A percentile compares a stretch with the other conserved stretches of the same genome.
phyloP scores from a whole-genome alignment of 2,888 invertebrate species.

The Cynaeus angustus region DNA sequence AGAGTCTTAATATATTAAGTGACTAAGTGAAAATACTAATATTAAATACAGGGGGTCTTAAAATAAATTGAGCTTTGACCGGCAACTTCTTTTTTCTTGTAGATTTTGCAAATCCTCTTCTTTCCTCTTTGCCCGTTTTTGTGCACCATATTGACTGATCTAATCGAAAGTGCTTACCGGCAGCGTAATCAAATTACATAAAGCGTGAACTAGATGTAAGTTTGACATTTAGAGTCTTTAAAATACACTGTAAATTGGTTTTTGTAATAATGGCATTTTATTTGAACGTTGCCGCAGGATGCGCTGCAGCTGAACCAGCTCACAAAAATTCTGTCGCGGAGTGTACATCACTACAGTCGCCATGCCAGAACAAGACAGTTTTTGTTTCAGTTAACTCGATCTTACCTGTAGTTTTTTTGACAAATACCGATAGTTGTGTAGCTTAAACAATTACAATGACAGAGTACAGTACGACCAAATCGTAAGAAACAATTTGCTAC shows the following conservation, averaged over 20 bases:
- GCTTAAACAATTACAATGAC: slow-evolving; percentile 62
- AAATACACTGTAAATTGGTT: neutral
- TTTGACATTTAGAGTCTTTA: neutral
- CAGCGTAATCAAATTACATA: no score
- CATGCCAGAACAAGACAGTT: slow-evolving; percentile 60
- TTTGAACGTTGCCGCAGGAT: neutral
- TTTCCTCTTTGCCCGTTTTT: no score
- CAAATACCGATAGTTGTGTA: slow-evolving; percentile 63
- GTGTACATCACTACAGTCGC: slow-evolving; percentile 58
- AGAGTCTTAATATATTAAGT: no score
- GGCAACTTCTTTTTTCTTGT: no score
- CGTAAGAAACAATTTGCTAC: slow-evolving; percentile 41
- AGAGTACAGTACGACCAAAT: slow-evolving; percentile 50
- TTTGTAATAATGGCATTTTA: slow-evolving; percentile 2
- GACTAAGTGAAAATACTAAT: no score
- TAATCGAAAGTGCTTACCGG: no score
- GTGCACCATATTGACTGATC: no score
- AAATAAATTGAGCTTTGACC: no score
- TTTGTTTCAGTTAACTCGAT: slow-evolving; percentile 63
- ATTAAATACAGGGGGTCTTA: no score
- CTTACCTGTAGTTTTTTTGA: slow-evolving; percentile 62
- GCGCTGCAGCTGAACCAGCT: neutral
- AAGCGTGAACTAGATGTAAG: no score
- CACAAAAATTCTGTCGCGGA: slow-evolving; percentile 47
- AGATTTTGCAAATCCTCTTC: no score